A percentile compares a stretch with the other conserved stretches of the same genome.
These are phyloP conservation scores for Lutjanus argentimaculatus DNA, from an alignment of 2,797 vertebrate genomes.

Conservation along the genomic window DNA sequence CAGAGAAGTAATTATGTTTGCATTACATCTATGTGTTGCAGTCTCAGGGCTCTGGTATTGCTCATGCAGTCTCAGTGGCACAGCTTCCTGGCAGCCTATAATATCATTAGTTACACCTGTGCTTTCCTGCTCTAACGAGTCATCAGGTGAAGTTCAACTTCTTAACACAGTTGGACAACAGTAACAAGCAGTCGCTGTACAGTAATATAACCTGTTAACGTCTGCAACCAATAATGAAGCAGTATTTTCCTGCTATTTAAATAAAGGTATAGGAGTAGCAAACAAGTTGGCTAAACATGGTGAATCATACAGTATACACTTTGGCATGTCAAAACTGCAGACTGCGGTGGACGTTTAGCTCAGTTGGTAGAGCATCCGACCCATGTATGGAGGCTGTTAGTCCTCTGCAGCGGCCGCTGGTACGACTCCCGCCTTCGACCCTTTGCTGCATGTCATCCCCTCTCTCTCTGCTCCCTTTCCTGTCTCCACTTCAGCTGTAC, in stretches of 20 bases:
- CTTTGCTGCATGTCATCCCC: too few relatives aligned
- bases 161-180: not conserved
- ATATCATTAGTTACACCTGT: slow-evolving; percentile 4
- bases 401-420: too few relatives aligned
- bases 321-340: not conserved
- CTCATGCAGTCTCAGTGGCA: slow-evolving; percentile 1
- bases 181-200: not conserved
- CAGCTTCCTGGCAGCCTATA: not conserved
- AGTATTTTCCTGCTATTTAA: not conserved
- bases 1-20: not conserved
- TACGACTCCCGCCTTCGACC: too few relatives aligned
- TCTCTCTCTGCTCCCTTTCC: too few relatives aligned
- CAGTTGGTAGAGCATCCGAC: too few relatives aligned
- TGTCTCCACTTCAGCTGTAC: too few relatives aligned
- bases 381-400: too few relatives aligned
- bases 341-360: too few relatives aligned
- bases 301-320: not conserved
- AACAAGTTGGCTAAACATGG: not conserved
- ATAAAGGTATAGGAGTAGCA: not conserved
- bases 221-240: not conserved
- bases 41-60: not conserved
- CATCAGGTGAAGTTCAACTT: not conserved
- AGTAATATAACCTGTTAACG: not conserved
- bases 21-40: slow-evolving; percentile 3
- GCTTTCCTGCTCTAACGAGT: not conserved